Evolutionary conservation across 2,888 invertebrate genomes (phyloP), one percentile per base, ranked within the genome.

Genomic region (Chesias legatella): DNA sequence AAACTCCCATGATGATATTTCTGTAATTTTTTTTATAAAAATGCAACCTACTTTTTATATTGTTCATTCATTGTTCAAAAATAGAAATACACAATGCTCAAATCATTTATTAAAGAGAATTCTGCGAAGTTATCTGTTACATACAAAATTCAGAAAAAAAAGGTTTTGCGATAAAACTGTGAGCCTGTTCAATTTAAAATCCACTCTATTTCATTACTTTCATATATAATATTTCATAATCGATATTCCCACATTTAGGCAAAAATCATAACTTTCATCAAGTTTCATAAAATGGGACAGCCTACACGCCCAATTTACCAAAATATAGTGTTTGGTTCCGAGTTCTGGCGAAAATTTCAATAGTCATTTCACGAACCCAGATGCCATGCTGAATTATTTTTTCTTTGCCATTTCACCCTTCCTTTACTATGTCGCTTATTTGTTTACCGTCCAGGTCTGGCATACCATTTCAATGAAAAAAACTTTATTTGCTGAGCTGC

Each of bases 321-420:
- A 40, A 43, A 43, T 33, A 27, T 44, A 43, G 33, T 32, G 23
- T 24, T 32, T 10, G 1, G 23, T 27, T 13, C 17, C 23, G 30
- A 43, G 33, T 44, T 41, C 34, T 35, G 28, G 50, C 48, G 37
- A 42, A 43, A 45, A 50, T 49, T 55, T 56, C 57, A 52, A 52
- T 53, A 49, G 48, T 33, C 41, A 40, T 49, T 47, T 41, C 48
- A 36, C 27, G 42, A 33, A 50, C 44, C 32, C 58, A 58, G 53
- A 56, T 48, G 10, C 51, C 58, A 67, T 62, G 58, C 51, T 58
- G 48, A 55, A 43, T 53, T 45, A 31, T 46, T 56, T 58, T 58
- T 60, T 60, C 57, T 59, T 61, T 57, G 47, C 43, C 60, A 59
- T 59, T 58, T n/a, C n/a, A n/a, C n/a, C n/a, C 54, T 62, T 58